phyloP scores from a whole-genome alignment of 2,113 vertebrate species.

The Ageneiosus marmoratus region DNA sequence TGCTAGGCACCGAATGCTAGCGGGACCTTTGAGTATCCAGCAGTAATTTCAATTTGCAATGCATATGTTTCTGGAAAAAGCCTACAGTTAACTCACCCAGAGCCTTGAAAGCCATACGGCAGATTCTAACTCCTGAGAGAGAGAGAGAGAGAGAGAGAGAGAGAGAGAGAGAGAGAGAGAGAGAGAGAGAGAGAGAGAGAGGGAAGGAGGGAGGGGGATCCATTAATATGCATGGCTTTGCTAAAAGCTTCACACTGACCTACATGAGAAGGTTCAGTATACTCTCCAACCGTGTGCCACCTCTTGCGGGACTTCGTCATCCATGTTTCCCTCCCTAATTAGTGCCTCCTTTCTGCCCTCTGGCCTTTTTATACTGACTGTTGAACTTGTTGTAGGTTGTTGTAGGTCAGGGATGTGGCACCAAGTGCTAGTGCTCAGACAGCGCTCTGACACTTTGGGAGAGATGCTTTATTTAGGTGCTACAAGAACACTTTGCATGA shows the following conservation, averaged over 20 bases:
- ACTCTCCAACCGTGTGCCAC: slow-evolving; percentile 66
- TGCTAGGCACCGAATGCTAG: slow-evolving; percentile 37
- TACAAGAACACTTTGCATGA: slow-evolving; percentile 56
- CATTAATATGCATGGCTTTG: slow-evolving; percentile 74
- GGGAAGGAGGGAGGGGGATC: neutral
- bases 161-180: slow-evolving; percentile 1
- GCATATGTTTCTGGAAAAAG: slow-evolving; percentile 74
- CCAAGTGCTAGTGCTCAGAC: slow-evolving; percentile 51
- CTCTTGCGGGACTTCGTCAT: slow-evolving; percentile 61
- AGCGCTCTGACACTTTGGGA: slow-evolving; percentile 58
- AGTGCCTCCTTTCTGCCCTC: slow-evolving; percentile 57
- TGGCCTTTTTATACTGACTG: slow-evolving; percentile 46
- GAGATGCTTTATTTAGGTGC: slow-evolving; percentile 60
- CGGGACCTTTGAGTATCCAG: slow-evolving; percentile 54
- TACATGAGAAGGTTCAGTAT: slow-evolving; percentile 74
- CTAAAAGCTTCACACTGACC: slow-evolving; percentile 74
- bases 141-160: slow-evolving; percentile 47
- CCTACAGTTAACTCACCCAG: slow-evolving; percentile 63
- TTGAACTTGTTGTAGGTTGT: slow-evolving; percentile 56
- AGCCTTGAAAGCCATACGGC: slow-evolving; percentile 54
- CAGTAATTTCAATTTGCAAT: slow-evolving; percentile 72
- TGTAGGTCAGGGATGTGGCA: slow-evolving; percentile 52
- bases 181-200: slow-evolving; percentile 21
- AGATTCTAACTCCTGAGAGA: slow-evolving; percentile 37
- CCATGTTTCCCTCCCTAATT: slow-evolving; percentile 67